Percentiles rank a stretch among this genome's conserved stretches.
Evolutionary conservation across 1,140 invertebrate species (phyloP).

Genomic region (Drosophila ercepeae): DNA sequence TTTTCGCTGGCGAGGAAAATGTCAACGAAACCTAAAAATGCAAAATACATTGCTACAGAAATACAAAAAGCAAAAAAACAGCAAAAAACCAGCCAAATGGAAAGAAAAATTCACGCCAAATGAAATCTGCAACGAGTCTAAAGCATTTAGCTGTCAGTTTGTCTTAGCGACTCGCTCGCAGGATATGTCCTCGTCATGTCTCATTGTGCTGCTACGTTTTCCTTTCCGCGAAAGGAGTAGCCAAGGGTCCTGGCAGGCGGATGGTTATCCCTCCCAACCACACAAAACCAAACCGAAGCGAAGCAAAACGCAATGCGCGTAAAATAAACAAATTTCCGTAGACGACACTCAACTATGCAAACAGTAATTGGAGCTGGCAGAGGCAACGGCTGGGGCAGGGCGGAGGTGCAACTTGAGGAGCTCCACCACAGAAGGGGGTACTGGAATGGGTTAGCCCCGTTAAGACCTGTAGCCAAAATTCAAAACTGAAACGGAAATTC

Average conservation of each 20-base stretch:
- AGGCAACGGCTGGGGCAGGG: background rate
- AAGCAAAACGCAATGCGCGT: constrained; percentile 73
- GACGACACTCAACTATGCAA: constrained; percentile 81
- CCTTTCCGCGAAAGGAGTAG: constrained; percentile 47
- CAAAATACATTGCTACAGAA: constrained; percentile 51
- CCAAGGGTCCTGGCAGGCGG: constrained; percentile 23
- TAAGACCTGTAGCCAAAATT: constrained; percentile 62
- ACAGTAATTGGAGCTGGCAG: constrained; percentile 73
- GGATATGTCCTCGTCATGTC: constrained; percentile 40
- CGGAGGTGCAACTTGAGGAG: constrained; percentile 7
- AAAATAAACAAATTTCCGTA: constrained; percentile 81
- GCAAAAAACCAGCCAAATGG: constrained; percentile 8
- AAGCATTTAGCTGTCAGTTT: constrained; percentile 78
- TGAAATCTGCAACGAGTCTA: constrained; percentile 75
- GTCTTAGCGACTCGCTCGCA: constrained; percentile 56
- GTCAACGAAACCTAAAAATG: constrained; percentile 46
- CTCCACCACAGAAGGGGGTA: constrained; percentile 5
- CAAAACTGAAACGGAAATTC: constrained; percentile 65
- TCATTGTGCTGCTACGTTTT: constrained; percentile 27
- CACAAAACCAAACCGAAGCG: constrained; percentile 39
- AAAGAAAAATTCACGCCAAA: constrained; percentile 64
- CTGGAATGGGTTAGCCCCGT: constrained; percentile 42
- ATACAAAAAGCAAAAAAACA: constrained; percentile 53
- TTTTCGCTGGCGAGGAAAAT: constrained; percentile 14
- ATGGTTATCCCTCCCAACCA: constrained; percentile 30